These are phyloP conservation scores for Mus caroli DNA, from an alignment of 2,797 vertebrate genomes.

Conservation along the genomic window DNA sequence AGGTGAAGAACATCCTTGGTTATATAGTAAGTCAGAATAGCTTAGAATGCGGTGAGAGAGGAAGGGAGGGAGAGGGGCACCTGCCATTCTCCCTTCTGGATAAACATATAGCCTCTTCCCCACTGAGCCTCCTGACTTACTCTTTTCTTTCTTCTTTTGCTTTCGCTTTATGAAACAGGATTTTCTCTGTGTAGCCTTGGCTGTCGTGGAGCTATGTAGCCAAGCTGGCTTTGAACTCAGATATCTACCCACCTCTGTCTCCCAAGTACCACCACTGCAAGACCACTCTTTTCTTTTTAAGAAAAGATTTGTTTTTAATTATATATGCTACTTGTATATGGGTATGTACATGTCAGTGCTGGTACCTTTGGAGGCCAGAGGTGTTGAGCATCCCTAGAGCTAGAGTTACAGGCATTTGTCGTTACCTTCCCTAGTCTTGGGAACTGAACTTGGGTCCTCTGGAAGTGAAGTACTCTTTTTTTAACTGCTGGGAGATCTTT, in stretches of 20 bases:
- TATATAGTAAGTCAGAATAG: not conserved
- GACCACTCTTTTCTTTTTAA: not conserved
- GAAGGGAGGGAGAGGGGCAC: not conserved
- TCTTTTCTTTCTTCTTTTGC: not conserved
- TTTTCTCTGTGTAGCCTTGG: not conserved
- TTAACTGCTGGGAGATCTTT: not conserved
- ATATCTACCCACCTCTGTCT: not conserved
- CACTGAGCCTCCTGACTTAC: not conserved
- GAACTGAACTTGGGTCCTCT: not conserved
- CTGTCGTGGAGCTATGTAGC: not conserved
- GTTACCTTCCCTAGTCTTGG: no score
- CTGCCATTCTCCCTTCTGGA: not conserved
- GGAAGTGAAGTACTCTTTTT: not conserved
- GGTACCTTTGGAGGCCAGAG: no score
- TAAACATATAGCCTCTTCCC: not conserved
- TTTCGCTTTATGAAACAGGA: not conserved
- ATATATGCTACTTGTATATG: not conserved
- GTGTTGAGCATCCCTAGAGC: not conserved
- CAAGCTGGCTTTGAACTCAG: not conserved
- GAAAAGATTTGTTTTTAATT: not conserved
- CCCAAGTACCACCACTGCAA: not conserved
- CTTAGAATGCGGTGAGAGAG: not conserved
- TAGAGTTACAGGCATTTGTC: not conserved
- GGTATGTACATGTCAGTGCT: not conserved
- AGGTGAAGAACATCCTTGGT: not conserved